Conservation (phyloP, 2,888 invertebrate species). For the Nematopogon swammerdamellus region DNA sequence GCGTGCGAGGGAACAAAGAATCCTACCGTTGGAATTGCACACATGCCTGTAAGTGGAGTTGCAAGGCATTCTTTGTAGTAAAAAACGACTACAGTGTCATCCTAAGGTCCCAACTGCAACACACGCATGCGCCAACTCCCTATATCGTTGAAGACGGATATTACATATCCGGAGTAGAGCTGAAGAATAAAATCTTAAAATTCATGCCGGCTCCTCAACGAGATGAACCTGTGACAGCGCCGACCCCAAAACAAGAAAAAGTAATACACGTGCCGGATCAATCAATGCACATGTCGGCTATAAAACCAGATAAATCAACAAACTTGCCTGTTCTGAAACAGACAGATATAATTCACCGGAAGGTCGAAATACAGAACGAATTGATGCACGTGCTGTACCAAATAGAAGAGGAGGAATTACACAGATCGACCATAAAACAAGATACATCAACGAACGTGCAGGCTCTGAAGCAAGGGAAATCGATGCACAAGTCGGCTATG, state of each 20-base stretch:
- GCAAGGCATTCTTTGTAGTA: conserved; percentile 39
- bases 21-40: conserved; percentile 45
- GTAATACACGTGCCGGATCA: conserved; percentile 7
- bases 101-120: conserved; percentile 30
- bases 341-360: too few relatives aligned
- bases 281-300: too few relatives aligned
- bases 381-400: too few relatives aligned
- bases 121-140: conserved; percentile 30
- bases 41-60: conserved; percentile 36
- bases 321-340: too few relatives aligned
- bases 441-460: too few relatives aligned
- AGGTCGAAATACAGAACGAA: too few relatives aligned
- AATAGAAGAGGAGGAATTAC: too few relatives aligned
- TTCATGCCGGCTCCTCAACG: conserved; percentile 15
- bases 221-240: too few relatives aligned
- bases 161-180: neutral
- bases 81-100: conserved; percentile 34
- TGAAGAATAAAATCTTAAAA: neutral
- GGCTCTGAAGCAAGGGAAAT: too few relatives aligned
- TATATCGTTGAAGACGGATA: neutral
- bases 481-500: too few relatives aligned
- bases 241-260: conserved; percentile 11
- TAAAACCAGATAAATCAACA: too few relatives aligned
- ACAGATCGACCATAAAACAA: too few relatives aligned
- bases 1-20: conserved; percentile 33